Evolutionary conservation across 2,888 invertebrate species (phyloP), one percentile per base, ranked within the genome.

Genomic region (Drosophila austrosaltans): DNA sequence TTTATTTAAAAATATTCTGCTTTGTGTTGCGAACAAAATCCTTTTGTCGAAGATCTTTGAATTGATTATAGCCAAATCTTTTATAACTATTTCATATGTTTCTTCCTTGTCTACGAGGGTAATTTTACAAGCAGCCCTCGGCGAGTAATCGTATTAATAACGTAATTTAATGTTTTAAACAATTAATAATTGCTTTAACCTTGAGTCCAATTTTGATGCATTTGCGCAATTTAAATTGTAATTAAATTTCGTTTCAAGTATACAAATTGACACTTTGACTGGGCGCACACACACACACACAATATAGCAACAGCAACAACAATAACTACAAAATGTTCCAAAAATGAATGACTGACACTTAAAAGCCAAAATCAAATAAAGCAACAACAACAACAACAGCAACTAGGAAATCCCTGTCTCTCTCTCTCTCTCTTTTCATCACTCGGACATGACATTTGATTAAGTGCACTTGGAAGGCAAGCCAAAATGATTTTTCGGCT

Each of bases 331-430:
- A 53, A 53, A 53, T 7, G 3, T 28, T 10, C 20, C 10, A 10
- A 36, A 44, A 66, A 67, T 73, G 74, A 68, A 60, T 67, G 73
- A 73, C 72, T 73, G 73, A 73, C 72, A 73, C 73, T 73, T 65
- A 63, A 30, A 30, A 72, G 66, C 59, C 59, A 72, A 72, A 67
- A 63, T 72, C 54, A 68, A 63, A 73, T 73, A 53, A 68, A 63
- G 36, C 62, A 58, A 63, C 53, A 48, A 48, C 62, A 73, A 48
- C 61, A 64, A 66, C 60, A 61, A 66, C 48, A 48, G 8, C 8
- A 48, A 48, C 48, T 48, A 48, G 48, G 48, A 48, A 48, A 25
- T 48, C 22, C 53, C 32, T 6, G 48, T 28, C 44, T 25, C 10
- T 16, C 36, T 20, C 22, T 40, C 40, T 48, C 30, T 3, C 59